Percentiles rank a stretch among this genome's conserved stretches.
Conservation (phyloP, 2,888 invertebrate genomes). For the Agelastica alni region DNA sequence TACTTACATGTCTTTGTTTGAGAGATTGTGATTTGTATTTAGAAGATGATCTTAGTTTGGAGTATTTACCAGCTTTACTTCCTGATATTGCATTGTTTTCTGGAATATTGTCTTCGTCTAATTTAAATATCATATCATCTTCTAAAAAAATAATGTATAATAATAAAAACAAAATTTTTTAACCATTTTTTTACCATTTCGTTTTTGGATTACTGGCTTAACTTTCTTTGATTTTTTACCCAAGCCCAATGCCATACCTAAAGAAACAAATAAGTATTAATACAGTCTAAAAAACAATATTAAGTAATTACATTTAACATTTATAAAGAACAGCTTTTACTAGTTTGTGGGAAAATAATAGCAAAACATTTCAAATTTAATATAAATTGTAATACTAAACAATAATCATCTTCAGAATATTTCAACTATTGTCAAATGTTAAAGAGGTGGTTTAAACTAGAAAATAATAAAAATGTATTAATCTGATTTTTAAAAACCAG, state of each 20-base stretch:
- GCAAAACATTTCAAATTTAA: too few relatives aligned
- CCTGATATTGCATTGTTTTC: conserved; percentile 44
- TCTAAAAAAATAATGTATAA: conserved; percentile 26
- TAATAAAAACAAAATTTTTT: conserved; percentile 12
- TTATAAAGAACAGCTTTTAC: background rate
- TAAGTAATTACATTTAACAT: background rate
- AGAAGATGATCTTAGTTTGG: conserved; percentile 62
- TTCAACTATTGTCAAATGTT: too few relatives aligned
- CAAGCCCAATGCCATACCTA: conserved; percentile 79
- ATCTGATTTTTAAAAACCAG: too few relatives aligned
- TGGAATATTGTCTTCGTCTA: conserved; percentile 75
- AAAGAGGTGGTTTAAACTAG: too few relatives aligned
- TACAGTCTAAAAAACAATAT: background rate
- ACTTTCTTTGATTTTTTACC: conserved; percentile 64
- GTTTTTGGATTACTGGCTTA: conserved; percentile 55
- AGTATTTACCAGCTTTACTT: conserved; percentile 55
- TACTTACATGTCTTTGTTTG: conserved; percentile 51
- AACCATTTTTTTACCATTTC: conserved; percentile 48
- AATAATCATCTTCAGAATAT: too few relatives aligned
- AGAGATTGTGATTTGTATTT: conserved; percentile 48
- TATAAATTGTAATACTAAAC: too few relatives aligned
- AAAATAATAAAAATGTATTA: too few relatives aligned
- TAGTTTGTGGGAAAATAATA: too few relatives aligned
- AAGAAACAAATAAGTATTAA: conserved; percentile 15
- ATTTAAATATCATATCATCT: conserved; percentile 81